Percentiles rank a stretch among this genome's conserved stretches.
Conservation (phyloP, 2,888 invertebrate genomes). For the Dryomyza anilis region DNA sequence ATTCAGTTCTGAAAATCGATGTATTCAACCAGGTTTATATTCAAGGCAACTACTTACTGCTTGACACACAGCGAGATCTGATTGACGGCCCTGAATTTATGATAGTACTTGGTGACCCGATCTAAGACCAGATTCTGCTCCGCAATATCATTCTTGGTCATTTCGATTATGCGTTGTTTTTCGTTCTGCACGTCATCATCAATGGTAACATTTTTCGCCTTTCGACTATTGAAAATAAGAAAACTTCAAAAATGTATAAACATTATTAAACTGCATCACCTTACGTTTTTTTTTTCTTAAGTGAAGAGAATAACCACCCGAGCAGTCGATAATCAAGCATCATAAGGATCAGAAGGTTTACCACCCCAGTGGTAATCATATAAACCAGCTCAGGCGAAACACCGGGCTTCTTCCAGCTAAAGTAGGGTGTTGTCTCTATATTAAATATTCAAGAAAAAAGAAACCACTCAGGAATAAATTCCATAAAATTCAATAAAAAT, state of each 20-base stretch:
- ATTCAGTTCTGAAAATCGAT: conserved; percentile 66
- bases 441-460: too few relatives aligned
- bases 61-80: conserved; percentile 67
- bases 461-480: too few relatives aligned
- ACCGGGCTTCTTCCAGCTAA: conserved; percentile 73
- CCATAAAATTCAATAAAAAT: too few relatives aligned
- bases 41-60: conserved; percentile 51
- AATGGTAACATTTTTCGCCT: conserved; percentile 51
- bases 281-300: conserved; percentile 15
- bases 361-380: conserved; percentile 64
- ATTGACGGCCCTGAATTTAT: conserved; percentile 77
- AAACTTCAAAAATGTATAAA: too few relatives aligned
- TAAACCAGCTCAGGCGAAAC: conserved; percentile 71
- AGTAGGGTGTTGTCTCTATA: conserved; percentile 61
- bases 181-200: conserved; percentile 68
- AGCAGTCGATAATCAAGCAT: conserved; percentile 65
- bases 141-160: conserved; percentile 56
- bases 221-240: conserved; percentile 41
- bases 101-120: conserved; percentile 77
- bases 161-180: conserved; percentile 61
- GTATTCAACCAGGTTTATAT: too few relatives aligned
- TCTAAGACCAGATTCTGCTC: conserved; percentile 67
- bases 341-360: conserved; percentile 69
- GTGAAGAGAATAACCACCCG: conserved; percentile 40
- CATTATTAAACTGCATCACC: neutral